Conservation (phyloP, 2,888 invertebrate genomes). For the Isotomurus palustris region DNA sequence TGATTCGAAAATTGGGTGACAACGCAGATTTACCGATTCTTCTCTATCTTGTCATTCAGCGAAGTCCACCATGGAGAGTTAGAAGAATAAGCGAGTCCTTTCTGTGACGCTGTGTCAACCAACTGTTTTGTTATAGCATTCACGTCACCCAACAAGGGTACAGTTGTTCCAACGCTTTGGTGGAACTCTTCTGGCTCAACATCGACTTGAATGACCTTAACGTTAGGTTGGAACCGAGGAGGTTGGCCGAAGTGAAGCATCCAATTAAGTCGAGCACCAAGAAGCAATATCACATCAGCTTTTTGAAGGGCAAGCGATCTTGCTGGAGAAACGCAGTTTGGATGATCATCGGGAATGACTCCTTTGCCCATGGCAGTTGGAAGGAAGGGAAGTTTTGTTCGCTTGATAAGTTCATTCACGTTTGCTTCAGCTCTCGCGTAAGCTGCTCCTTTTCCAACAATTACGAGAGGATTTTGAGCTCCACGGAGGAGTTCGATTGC, state of each 20-base stretch:
- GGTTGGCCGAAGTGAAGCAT: slow-evolving; percentile 92
- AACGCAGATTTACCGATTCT: slow-evolving; percentile 61
- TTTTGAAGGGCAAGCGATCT: slow-evolving; percentile 78
- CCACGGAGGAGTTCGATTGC: slow-evolving; percentile 65
- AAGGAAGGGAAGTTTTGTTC: slow-evolving; percentile 76
- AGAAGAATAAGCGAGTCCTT: slow-evolving; percentile 57
- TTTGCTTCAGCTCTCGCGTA: slow-evolving; percentile 72
- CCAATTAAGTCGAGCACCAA: slow-evolving; percentile 95
- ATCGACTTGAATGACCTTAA: slow-evolving; percentile 88
- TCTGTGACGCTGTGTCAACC: slow-evolving; percentile 56
- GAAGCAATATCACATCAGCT: slow-evolving; percentile 79
- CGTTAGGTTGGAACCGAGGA: slow-evolving; percentile 74
- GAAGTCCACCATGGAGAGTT: slow-evolving; percentile 72
- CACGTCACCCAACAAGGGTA: slow-evolving; percentile 81
- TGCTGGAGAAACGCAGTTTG: slow-evolving; percentile 77
- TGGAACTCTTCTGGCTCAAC: slow-evolving; percentile 84
- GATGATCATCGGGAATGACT: slow-evolving; percentile 54
- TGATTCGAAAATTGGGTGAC: too few species aligned
- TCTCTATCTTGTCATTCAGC: slow-evolving; percentile 64
- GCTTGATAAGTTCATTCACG: slow-evolving; percentile 64
- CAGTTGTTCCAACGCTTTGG: slow-evolving; percentile 74
- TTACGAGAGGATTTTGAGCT: slow-evolving; percentile 73
- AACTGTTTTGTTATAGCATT: slow-evolving; percentile 66
- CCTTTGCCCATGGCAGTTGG: slow-evolving; percentile 89
- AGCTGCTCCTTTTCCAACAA: slow-evolving; percentile 58